Percentiles rank a stretch among this genome's conserved stretches.
Evolutionary conservation across 2,888 invertebrate species (phyloP).

Genomic region (Drosophila paranaensis): DNA sequence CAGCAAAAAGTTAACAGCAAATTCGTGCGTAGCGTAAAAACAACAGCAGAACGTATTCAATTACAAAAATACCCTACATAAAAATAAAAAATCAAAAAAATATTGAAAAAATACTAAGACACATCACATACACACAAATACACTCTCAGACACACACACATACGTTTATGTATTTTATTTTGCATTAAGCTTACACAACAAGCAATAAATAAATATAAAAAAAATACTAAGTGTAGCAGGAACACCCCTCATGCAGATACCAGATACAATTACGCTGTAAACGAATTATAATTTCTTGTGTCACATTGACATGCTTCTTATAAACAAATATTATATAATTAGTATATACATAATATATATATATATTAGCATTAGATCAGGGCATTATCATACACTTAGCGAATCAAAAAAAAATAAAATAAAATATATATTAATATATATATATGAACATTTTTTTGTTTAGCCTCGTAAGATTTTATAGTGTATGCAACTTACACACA

Average conservation of each 20-base stretch:
- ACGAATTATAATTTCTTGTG: constrained; percentile 73
- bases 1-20: constrained; percentile 82
- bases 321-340: constrained; percentile 32
- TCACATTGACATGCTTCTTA: constrained; percentile 76
- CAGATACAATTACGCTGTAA: constrained; percentile 61
- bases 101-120: constrained; percentile 1
- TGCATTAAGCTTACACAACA: constrained; percentile 35
- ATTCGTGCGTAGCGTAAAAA: constrained; percentile 77
- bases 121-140: constrained; percentile 2
- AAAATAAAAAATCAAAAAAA: not conserved
- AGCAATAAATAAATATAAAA: not conserved
- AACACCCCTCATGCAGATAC: constrained; percentile 2
- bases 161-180: constrained; percentile 48
- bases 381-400: constrained; percentile 36
- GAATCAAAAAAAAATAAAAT: constrained; percentile 18
- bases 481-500: constrained; percentile 20
- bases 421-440: not conserved
- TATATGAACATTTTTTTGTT: constrained; percentile 31
- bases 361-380: constrained; percentile 36
- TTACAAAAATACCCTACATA: constrained; percentile 18
- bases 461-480: constrained; percentile 47
- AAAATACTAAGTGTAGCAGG: not conserved
- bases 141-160: not conserved
- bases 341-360: constrained; percentile 7
- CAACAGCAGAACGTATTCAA: constrained; percentile 32